Percentiles rank a stretch among this genome's conserved stretches.
Evolutionary conservation across 2,113 vertebrate genomes (phyloP).

Genomic region (Periophthalmus modestus): DNA sequence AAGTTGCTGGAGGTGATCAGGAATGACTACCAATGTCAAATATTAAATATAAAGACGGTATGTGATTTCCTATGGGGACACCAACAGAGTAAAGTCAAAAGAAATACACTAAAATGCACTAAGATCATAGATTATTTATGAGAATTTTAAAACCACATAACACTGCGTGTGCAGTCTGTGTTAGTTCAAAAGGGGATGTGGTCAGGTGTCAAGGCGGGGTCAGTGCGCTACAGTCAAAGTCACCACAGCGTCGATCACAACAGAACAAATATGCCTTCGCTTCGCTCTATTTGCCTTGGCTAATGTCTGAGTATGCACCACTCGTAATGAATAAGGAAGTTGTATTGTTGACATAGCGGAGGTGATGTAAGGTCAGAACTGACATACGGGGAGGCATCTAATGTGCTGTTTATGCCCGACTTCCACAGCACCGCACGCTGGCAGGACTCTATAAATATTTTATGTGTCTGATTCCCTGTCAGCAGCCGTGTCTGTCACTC

Average conservation of each 20-base stretch:
- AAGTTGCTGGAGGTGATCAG: background rate
- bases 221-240: background rate
- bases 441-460: constrained; percentile 57
- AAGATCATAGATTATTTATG: too few relatives aligned
- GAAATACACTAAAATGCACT: too few relatives aligned
- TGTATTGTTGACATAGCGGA: constrained; percentile 26
- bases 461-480: constrained; percentile 38
- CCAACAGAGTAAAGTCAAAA: background rate
- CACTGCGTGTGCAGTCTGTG: background rate
- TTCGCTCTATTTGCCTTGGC: background rate
- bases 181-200: constrained; percentile 23
- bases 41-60: background rate
- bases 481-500: constrained; percentile 12
- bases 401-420: constrained; percentile 6
- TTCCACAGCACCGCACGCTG: constrained; percentile 39
- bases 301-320: background rate
- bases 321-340: background rate
- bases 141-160: background rate
- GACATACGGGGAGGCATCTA: constrained; percentile 19
- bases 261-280: background rate
- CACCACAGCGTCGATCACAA: background rate
- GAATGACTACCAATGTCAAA: too few relatives aligned
- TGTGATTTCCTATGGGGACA: background rate
- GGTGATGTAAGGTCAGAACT: constrained; percentile 20
- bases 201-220: constrained; percentile 24